phyloP scores from a whole-genome alignment of 2,888 invertebrate genomes.

The Drosophila hamatofila region DNA sequence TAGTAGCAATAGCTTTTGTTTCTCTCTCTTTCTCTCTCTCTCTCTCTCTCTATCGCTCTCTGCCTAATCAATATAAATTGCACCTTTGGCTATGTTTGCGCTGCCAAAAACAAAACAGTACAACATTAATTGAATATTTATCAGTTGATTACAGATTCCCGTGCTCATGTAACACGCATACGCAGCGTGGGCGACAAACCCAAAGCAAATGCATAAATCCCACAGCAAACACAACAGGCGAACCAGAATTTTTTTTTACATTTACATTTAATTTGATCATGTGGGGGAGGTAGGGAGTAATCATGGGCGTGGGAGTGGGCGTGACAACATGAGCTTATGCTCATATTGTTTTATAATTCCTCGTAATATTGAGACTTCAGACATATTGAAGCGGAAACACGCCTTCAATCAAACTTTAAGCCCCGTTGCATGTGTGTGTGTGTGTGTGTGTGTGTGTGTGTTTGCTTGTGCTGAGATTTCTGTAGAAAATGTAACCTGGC shows the following conservation, averaged over 20 bases:
- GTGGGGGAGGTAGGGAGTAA: background rate
- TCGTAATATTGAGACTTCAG: background rate
- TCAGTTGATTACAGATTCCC: slow-evolving; percentile 56
- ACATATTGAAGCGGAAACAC: slow-evolving; percentile 2
- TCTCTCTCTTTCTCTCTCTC: background rate
- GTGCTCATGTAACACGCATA: slow-evolving; percentile 43
- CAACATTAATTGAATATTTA: slow-evolving; percentile 49
- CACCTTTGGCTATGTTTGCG: slow-evolving; percentile 20
- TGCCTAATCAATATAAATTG: slow-evolving; percentile 44
- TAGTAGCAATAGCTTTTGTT: slow-evolving; percentile 26
- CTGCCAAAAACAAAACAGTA: background rate
- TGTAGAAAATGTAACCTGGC: slow-evolving; percentile 30
- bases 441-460: slow-evolving; percentile 3
- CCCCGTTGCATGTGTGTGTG: slow-evolving; percentile 9
- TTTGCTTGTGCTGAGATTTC: slow-evolving; percentile 44
- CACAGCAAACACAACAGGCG: slow-evolving; percentile 21
- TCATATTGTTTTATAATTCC: slow-evolving; percentile 15
- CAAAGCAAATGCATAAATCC: slow-evolving; percentile 31
- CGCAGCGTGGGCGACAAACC: slow-evolving; percentile 29
- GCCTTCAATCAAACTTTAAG: slow-evolving; percentile 29
- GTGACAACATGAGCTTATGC: background rate
- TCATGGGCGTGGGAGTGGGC: background rate
- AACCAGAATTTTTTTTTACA: slow-evolving; percentile 14
- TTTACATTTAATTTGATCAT: slow-evolving; percentile 52
- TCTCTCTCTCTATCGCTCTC: no score